Percentiles rank a stretch among this genome's conserved stretches.
phyloP scores from a whole-genome alignment of 2,113 vertebrate species.

The Numida meleagris region DNA sequence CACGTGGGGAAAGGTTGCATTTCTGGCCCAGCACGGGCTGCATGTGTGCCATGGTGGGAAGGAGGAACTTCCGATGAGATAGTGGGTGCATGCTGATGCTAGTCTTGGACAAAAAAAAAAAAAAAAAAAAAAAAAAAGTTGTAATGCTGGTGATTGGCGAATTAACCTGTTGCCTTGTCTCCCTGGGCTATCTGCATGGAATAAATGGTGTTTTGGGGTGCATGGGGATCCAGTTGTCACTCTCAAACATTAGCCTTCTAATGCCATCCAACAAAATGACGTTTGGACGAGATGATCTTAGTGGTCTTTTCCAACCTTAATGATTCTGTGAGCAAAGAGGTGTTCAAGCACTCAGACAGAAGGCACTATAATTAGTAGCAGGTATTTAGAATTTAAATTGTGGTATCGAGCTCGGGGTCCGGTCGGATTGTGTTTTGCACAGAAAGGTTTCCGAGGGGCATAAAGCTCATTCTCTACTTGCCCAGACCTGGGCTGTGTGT shows the following conservation, averaged over 20 bases:
- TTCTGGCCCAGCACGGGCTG: background rate
- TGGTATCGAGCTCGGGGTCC: background rate
- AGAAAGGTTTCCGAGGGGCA: background rate
- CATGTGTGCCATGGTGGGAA: background rate
- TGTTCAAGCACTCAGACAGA: background rate
- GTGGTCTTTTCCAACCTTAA: no score
- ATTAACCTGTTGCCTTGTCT: background rate
- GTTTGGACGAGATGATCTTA: no score
- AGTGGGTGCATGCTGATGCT: background rate
- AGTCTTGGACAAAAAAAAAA: background rate
- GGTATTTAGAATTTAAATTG: background rate
- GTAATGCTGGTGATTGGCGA: background rate
- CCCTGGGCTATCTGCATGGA: background rate
- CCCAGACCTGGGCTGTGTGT: conserved; percentile 27
- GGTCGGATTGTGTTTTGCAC: background rate
- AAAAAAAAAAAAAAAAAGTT: background rate
- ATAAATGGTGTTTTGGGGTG: background rate
- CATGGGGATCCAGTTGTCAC: background rate
- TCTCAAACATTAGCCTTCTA: background rate
- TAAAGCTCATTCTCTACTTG: conserved; percentile 43
- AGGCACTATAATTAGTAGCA: background rate
- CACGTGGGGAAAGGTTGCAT: background rate
- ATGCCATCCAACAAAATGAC: background rate
- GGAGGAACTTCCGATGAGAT: background rate
- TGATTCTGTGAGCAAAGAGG: no score